Evolutionary conservation across 1,140 invertebrate species (phyloP).

Genomic region (Drosophila saltans): DNA sequence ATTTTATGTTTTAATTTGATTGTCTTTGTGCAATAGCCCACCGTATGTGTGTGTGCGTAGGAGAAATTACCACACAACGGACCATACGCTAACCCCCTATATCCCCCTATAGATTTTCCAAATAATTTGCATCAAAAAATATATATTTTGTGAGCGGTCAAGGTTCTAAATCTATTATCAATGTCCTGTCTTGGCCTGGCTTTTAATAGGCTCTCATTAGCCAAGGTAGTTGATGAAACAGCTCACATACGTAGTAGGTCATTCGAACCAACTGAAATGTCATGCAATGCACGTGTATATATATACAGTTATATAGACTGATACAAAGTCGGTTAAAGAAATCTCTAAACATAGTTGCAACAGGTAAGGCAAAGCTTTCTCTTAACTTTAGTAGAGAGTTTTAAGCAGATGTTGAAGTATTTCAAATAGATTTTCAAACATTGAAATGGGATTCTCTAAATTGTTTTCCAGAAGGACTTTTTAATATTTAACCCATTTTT

Average conservation of each 20-base stretch:
- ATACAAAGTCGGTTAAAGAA: constrained; percentile 8
- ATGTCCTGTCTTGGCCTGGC: constrained; percentile 31
- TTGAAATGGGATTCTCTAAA: too few species aligned
- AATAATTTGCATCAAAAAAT: constrained; percentile 34
- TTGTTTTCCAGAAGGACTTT: too few species aligned
- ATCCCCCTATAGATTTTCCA: too few species aligned
- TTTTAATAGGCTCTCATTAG: constrained; percentile 45
- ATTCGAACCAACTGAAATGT: constrained; percentile 76
- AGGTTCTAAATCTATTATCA: constrained; percentile 11
- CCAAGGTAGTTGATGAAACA: constrained; percentile 48
- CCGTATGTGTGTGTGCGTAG: background rate
- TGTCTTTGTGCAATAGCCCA: constrained; percentile 6
- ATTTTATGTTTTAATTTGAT: constrained; percentile 41
- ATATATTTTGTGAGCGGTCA: background rate
- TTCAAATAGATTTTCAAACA: too few species aligned
- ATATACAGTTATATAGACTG: constrained; percentile 43
- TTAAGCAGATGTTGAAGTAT: too few species aligned
- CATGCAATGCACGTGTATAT: constrained; percentile 71
- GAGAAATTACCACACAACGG: too few species aligned
- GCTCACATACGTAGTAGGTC: constrained; percentile 70
- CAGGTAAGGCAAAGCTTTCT: too few species aligned
- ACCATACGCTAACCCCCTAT: too few species aligned
- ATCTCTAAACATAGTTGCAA: too few species aligned
- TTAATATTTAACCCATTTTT: too few species aligned
- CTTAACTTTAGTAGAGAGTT: too few species aligned